Base-by-base conservation (phyloP, 64 coral and sea anemone genomes). In the Acropora tenuis region DNA sequence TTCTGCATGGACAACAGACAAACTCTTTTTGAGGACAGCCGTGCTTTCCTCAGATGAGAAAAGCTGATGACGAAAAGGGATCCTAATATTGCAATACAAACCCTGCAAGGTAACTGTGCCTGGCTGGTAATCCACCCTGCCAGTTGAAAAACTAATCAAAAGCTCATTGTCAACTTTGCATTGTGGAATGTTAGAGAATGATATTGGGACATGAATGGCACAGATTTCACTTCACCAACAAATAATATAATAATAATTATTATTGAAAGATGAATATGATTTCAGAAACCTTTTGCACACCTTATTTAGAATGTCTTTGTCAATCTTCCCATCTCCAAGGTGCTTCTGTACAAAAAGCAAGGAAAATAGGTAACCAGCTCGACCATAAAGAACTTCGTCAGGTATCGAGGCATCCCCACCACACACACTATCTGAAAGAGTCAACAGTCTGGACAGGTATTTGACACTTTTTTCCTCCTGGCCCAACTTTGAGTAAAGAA, bases 321-420 rank as follows among this genome's bases (percentile, higher is more conserved):
- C 50, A 41, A 98, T 93, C 80, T 82, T 93, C 17, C 93, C 94
- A 48, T 75, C 75, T 20, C 93, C 96, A 48, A 98, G 63, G 40
- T 93, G 85, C 4, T 89, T 69, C 69, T 95, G 90, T 12, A 93
- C 87, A 95, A 87, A 95, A 47, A 95, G 47, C 48, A 98, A 79
- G 55, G 96, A 79, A 78, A 96, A 99, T 16, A 99, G 72, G 49
- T 96, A 99, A 1, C 97, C 97, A 74, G 97, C 88, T 82, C 97
- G 86, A 48, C 97, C 97, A 86, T 96, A 99, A 48, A 99, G 78
- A 45, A 99, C 78, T 88, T 99, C 97, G 82, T 99, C 92, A 55
- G 97, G 97, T 16, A 99, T 45, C 17, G 91, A 91, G 9, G 19
- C 78, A 78, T 99, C 97, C 15, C 74, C 67, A 8, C 80, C 72